Percentiles rank a stretch among this genome's conserved stretches.
These are phyloP conservation scores for Riparia riparia DNA, from an alignment of 2,113 vertebrate species.

Conservation along the genomic window DNA sequence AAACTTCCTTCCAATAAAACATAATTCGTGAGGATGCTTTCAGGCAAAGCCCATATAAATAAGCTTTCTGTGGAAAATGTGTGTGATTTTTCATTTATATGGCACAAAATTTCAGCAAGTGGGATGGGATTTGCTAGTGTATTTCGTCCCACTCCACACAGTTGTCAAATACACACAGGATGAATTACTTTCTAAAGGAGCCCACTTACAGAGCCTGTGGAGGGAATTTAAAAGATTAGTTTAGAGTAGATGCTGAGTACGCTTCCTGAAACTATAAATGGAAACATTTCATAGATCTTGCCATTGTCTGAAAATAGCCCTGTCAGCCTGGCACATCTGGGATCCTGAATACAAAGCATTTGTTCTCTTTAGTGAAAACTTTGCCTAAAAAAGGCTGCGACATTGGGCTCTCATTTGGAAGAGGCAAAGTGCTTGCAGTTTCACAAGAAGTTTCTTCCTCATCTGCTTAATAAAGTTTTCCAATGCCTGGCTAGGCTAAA, in stretches of 20 bases:
- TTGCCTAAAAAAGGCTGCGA: slow-evolving; percentile 42
- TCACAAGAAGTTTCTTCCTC: not conserved
- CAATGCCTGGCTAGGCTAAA: not conserved
- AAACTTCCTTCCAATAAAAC: not conserved
- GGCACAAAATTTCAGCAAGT: not conserved
- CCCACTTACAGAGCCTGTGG: not conserved
- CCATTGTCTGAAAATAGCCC: slow-evolving; percentile 58
- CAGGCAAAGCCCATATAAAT: not conserved
- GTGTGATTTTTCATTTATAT: not conserved
- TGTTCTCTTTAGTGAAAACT: slow-evolving; percentile 43
- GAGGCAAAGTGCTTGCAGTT: not conserved
- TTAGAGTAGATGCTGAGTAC: not conserved
- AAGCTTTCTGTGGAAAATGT: not conserved
- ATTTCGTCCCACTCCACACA: not conserved
- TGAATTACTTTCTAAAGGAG: not conserved
- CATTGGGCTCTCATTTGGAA: not conserved
- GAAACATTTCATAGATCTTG: slow-evolving; percentile 40
- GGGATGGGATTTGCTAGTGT: not conserved
- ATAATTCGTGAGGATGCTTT: not conserved
- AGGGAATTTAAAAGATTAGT: not conserved
- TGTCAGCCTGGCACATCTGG: slow-evolving; percentile 42
- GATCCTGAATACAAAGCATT: slow-evolving; percentile 10
- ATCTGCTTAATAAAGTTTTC: not conserved
- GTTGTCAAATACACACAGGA: not conserved
- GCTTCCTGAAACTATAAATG: slow-evolving; percentile 55